Evolutionary conservation across 2,888 invertebrate species (phyloP), one percentile per base, ranked within the genome.

Genomic region (Octodonta nipae): DNA sequence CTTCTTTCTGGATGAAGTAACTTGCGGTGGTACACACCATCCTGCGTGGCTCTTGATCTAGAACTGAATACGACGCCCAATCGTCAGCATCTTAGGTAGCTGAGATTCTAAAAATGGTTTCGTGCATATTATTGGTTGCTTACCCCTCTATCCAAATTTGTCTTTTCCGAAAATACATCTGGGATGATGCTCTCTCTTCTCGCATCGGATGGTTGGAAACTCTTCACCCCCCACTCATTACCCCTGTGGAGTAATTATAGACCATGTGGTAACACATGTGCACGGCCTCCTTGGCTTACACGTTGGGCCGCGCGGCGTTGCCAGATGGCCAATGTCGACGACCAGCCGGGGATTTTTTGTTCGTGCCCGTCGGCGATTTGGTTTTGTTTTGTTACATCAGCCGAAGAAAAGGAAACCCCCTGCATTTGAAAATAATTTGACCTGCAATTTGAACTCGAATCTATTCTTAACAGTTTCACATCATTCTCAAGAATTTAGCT

Each of bases 91-190:
- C 55, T 53, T 52, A 47, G 49, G 47, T 46, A 51, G 58, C 58
- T 55, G 45, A 44, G 45, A 55, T 50, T 56, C 62, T 63, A 63
- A 62, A 63, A 63, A 61, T 63, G 63, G 63, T 56, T 54, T 57
- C 58, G 49, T 51, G 48, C 46, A 48, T 51, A 54, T 55, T 43
- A 62, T 62, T 63, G 61, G 63, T 52, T 47, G 51, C 41, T 45
- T 30, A 55, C 60, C 56, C 60, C 60, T 64, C 66, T 64, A 64
- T 73, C 79, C 78, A 78, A 79, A 78, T 79, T 78, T 76, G 79
- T 78, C 78, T 78, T 77, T 77, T 76, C 77, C 73, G 73, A 70
- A 79, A 79, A 79, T 75, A 75, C 61, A 60, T 59, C 64, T 67
- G 60, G 43, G 46, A 36, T 36, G 32, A 66, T 66, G 65, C 66